Conservation (phyloP, 2,113 vertebrate species). For the Eurypyga helias region DNA sequence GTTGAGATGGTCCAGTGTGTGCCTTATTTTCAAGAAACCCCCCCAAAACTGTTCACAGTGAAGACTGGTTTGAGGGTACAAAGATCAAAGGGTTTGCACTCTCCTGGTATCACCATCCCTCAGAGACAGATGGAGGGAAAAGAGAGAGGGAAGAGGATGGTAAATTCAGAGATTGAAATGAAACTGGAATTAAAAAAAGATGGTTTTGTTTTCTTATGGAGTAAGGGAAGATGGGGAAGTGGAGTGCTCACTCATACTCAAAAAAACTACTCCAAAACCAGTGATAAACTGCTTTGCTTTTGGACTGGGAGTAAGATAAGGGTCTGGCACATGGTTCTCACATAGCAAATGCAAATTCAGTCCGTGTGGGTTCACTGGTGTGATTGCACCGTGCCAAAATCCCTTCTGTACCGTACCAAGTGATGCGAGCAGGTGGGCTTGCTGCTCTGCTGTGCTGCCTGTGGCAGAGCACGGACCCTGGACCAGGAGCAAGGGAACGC, state of each 20-base stretch:
- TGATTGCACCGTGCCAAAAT: not conserved
- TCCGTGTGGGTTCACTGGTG: not conserved
- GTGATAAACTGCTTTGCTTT: not conserved
- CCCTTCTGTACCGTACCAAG: rapidly evolving
- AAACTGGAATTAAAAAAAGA: not conserved
- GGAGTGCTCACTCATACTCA: not conserved
- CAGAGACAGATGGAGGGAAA: not conserved
- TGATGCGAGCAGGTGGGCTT: not conserved
- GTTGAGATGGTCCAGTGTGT: rapidly evolving
- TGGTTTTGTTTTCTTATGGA: rapidly evolving
- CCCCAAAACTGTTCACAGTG: not conserved
- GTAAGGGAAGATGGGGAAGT: not conserved
- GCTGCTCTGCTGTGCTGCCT: not conserved
- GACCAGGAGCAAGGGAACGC: not conserved
- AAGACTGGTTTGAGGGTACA: too few relatives aligned
- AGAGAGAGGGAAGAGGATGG: not conserved
- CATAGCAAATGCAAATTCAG: rapidly evolving
- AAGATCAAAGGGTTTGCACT: not conserved
- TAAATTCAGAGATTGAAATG: not conserved
- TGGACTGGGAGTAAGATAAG: not conserved
- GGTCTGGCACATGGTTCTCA: rapidly evolving
- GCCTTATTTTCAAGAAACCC: not conserved
- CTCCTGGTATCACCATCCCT: not conserved
- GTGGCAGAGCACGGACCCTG: not conserved
- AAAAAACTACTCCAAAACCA: rapidly evolving